Conservation (phyloP, 2,888 invertebrate genomes). For the Parnassius apollo region DNA sequence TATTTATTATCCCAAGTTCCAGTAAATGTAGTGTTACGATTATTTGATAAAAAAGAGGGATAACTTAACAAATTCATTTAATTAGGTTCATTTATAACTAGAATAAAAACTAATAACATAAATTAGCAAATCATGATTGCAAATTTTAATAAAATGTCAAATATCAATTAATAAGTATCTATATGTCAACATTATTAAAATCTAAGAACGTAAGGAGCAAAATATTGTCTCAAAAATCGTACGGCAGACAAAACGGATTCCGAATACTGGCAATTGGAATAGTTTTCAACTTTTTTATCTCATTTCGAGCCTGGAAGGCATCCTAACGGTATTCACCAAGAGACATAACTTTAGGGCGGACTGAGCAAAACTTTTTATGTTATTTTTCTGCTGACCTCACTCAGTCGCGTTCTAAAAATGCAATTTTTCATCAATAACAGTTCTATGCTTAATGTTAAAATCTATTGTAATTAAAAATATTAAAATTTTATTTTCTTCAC, state of each 20-base stretch:
- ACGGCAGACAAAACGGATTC: constrained; percentile 77
- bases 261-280: constrained; percentile 79
- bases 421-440: constrained; percentile 40
- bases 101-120: too few species aligned
- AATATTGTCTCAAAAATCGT: constrained; percentile 47
- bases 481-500: not conserved
- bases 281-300: constrained; percentile 69
- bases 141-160: not conserved
- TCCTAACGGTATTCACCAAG: constrained; percentile 75
- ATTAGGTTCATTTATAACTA: too few species aligned
- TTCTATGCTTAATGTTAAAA: constrained; percentile 16
- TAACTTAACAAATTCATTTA: too few species aligned
- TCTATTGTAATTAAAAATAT: not conserved
- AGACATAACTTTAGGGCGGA: constrained; percentile 73
- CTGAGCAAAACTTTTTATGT: constrained; percentile 63
- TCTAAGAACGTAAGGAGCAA: constrained; percentile 25
- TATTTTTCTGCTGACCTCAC: constrained; percentile 71
- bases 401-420: constrained; percentile 55
- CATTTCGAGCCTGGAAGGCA: constrained; percentile 67
- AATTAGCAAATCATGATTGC: too few species aligned
- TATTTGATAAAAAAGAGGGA: too few species aligned
- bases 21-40: too few species aligned
- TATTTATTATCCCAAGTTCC: too few species aligned
- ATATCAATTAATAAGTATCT: not conserved
- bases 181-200: constrained; percentile 1